Conservation (phyloP, 2,888 invertebrate genomes). For the Napeogenes inachia region DNA sequence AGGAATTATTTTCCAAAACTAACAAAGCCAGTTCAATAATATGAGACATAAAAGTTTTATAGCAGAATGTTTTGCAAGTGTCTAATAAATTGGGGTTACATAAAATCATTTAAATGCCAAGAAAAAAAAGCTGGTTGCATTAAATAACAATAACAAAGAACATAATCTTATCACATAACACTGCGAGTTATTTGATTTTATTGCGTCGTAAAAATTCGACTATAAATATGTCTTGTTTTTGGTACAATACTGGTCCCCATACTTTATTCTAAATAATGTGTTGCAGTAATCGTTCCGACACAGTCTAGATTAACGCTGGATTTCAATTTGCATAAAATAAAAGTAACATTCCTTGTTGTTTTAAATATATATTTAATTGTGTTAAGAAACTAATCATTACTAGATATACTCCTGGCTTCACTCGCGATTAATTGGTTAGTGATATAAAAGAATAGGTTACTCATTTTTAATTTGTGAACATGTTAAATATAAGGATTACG, state of each 20-base stretch:
- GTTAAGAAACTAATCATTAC: no score
- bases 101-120: slow-evolving; percentile 5
- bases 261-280: slow-evolving; percentile 30
- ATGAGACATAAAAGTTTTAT: background rate
- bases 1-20: no score
- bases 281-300: slow-evolving; percentile 29
- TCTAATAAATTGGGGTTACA: slow-evolving; percentile 1
- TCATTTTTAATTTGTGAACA: no score
- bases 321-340: no score
- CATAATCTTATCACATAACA: slow-evolving; percentile 22
- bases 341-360: no score
- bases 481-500: no score
- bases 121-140: background rate
- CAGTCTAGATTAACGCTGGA: slow-evolving; percentile 23
- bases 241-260: slow-evolving; percentile 22
- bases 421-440: no score
- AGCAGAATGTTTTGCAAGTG: background rate
- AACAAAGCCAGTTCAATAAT: background rate
- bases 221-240: slow-evolving; percentile 28
- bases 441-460: no score
- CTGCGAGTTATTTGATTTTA: slow-evolving; percentile 17
- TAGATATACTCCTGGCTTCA: no score
- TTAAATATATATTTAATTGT: no score
- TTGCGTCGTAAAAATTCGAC: slow-evolving; percentile 22
- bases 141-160: slow-evolving; percentile 13